Evolutionary conservation across 2,888 invertebrate species (phyloP), one percentile per base, ranked within the genome.

Genomic region (Brachylomia viminalis): DNA sequence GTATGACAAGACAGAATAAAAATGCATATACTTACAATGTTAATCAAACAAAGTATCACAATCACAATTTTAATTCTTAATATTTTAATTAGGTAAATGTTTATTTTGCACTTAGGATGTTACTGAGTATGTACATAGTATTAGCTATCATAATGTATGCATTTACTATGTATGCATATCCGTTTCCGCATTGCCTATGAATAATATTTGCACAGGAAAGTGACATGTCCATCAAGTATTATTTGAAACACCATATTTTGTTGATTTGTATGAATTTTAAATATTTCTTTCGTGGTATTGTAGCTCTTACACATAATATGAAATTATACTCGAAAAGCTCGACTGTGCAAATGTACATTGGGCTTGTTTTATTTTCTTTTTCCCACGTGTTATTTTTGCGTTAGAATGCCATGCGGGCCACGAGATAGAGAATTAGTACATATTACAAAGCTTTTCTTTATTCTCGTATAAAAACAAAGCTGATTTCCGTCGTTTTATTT

Each of bases 371-470:
- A n/a, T 49, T 49, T n/a, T 20, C 20, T 42, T 30, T 42, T 27
- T n/a, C 38, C 15, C 11, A 23, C n/a, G 47, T 78, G 15, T 15
- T 42, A 49, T 47, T 58, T 49, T 38, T 49, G 49, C 49, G 67
- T 77, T 59, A 23, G 2, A 33, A 52, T 52, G 33, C 17, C 23
- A 45, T 61, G 33, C 13, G 52, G 49, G 33, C 7, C 3, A 7
- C 7, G 42, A 49, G 70, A 79, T 61, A 79, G 3, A 78, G 45
- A 78, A 77, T 58, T 77, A n/a, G 49, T 67, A 58, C n/a, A n/a
- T n/a, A n/a, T n/a, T 15, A 52, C 45, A 70, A 77, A 79, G 52
- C 52, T 13, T 27, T 49, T 49, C 23, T 59, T 49, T 70, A 58
- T 67, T n/a, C 68, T 42, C 49, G n/a, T 42, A 17, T 52, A 59